phyloP scores from a whole-genome alignment of 1,140 invertebrate species.

The Dolichoris vasculosae region DNA sequence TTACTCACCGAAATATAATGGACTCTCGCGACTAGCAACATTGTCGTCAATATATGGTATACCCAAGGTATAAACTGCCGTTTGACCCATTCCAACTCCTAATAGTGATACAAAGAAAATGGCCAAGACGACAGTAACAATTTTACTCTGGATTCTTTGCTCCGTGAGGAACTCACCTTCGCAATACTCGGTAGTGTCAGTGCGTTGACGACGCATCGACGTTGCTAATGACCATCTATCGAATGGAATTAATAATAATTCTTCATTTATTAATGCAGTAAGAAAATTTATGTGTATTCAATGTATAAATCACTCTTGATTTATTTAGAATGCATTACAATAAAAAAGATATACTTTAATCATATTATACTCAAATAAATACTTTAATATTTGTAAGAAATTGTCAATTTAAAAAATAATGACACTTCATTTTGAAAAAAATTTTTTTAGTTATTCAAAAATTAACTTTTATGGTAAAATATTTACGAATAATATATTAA shows the following conservation, averaged over 20 bases:
- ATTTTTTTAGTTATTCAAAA: too few species aligned
- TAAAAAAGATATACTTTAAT: too few species aligned
- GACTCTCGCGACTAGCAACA: slow-evolving; percentile 91
- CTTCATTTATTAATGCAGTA: too few species aligned
- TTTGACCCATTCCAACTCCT: slow-evolving; percentile 94
- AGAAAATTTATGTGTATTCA: too few species aligned
- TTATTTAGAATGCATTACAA: too few species aligned
- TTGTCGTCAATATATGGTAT: slow-evolving; percentile 97
- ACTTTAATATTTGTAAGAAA: too few species aligned
- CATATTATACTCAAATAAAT: too few species aligned
- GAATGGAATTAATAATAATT: neutral
- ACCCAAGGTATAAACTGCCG: slow-evolving; percentile 92
- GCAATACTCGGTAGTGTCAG: slow-evolving; percentile 71
- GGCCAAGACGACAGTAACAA: slow-evolving; percentile 85
- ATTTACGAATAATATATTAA: too few species aligned
- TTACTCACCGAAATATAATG: slow-evolving; percentile 91
- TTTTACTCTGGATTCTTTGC: slow-evolving; percentile 82
- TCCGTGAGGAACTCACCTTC: slow-evolving; percentile 77
- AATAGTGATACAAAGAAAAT: slow-evolving; percentile 92
- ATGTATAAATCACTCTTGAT: too few species aligned
- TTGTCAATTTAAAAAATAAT: too few species aligned
- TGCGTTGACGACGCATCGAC: slow-evolving; percentile 55
- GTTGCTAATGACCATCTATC: slow-evolving; percentile 59
- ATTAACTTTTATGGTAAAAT: too few species aligned
- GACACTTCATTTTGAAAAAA: too few species aligned